These are phyloP conservation scores for Prionailurus viverrinus DNA, from an alignment of 2,113 vertebrate genomes.

Conservation along the genomic window DNA sequence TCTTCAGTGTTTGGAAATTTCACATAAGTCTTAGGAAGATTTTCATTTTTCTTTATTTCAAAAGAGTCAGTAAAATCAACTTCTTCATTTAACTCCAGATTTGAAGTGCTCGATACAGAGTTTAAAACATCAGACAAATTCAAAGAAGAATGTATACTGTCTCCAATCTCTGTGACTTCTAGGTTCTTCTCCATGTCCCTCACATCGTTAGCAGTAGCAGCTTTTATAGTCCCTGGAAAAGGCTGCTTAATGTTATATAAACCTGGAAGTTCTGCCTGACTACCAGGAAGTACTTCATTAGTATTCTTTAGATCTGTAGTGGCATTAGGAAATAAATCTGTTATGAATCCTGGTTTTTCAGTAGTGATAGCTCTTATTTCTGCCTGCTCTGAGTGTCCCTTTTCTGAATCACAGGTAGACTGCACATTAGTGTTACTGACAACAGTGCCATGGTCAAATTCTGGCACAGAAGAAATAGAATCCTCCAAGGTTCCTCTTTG, in stretches of 20 bases:
- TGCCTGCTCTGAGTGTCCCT: not conserved
- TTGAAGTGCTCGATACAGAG: conserved; percentile 47
- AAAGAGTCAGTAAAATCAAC: conserved; percentile 62
- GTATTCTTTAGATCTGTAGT: conserved; percentile 29
- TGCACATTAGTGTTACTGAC: not conserved
- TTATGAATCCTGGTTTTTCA: conserved; percentile 56
- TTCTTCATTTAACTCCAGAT: conserved; percentile 74
- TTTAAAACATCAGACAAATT: conserved; percentile 65
- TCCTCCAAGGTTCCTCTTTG: conserved; percentile 53
- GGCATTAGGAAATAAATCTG: conserved; percentile 59
- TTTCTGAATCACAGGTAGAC: conserved; percentile 27
- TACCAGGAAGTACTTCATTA: not conserved
- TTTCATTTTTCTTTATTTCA: conserved; percentile 77
- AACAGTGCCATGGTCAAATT: not conserved
- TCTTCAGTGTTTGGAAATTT: conserved; percentile 53
- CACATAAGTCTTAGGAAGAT: conserved; percentile 61
- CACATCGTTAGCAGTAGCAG: not conserved
- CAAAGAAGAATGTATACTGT: conserved; percentile 18
- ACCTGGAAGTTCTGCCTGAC: not conserved
- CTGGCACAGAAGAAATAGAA: conserved; percentile 7
- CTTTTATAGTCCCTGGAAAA: conserved; percentile 47
- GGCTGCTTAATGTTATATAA: conserved; percentile 12
- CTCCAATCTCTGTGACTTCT: conserved; percentile 61
- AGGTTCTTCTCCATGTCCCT: conserved; percentile 64
- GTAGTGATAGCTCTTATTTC: conserved; percentile 43